A percentile compares a stretch with the other conserved stretches of the same genome.
Conservation (phyloP, 2,888 invertebrate genomes). For the Mesochorus sp. region DNA sequence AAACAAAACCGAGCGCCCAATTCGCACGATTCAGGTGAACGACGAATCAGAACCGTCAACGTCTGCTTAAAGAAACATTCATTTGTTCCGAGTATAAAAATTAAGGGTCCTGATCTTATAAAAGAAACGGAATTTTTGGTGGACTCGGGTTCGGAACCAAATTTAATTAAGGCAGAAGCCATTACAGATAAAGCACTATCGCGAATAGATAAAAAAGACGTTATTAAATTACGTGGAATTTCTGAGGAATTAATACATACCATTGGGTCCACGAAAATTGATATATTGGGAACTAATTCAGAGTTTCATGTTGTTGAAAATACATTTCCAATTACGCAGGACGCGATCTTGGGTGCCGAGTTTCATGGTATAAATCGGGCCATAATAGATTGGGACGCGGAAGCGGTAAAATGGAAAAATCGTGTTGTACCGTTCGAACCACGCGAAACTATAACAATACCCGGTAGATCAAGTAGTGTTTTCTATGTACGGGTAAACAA, state of each 20-base stretch:
- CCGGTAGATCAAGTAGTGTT: not conserved
- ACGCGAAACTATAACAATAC: not conserved
- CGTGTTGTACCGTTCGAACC: not conserved
- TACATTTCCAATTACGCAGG: not conserved
- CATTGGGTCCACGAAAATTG: not conserved
- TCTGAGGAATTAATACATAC: constrained; percentile 19
- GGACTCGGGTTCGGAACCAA: constrained; percentile 33
- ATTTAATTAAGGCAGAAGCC: constrained; percentile 9
- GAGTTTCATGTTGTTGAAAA: constrained; percentile 32
- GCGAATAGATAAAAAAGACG: not conserved
- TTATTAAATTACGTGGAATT: constrained; percentile 27
- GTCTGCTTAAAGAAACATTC: constrained; percentile 13
- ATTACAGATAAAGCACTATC: not conserved
- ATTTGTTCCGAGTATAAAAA: constrained; percentile 6
- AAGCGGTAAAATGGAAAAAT: not conserved
- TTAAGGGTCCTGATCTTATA: not conserved
- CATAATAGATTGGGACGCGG: not conserved
- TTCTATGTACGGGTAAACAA: constrained; percentile 8
- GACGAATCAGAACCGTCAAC: constrained; percentile 35
- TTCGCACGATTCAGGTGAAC: not conserved
- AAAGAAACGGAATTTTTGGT: constrained; percentile 26
- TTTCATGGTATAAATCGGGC: constrained; percentile 19
- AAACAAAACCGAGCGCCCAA: constrained; percentile 1
- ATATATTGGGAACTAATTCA: not conserved
- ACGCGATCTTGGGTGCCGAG: constrained; percentile 3